Evolutionary conservation across 2,888 invertebrate species (phyloP), one percentile per base, ranked within the genome.

Genomic region (Drosophila nigricruria): DNA sequence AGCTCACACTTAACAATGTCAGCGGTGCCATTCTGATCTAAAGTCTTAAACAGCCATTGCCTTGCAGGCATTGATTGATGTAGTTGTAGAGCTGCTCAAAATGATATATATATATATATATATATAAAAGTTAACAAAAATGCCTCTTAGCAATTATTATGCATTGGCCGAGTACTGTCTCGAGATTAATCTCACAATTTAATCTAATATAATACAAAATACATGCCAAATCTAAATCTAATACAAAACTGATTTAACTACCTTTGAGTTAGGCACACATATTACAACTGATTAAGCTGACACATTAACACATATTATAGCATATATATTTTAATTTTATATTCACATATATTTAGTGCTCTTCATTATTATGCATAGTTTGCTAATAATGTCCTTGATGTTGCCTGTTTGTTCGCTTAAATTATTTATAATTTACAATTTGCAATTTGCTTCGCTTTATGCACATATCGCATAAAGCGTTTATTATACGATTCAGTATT

Each of bases 391-490:
- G n/a, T 10, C 9, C 30, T 30, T 30, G 43, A n/a, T 27, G 40
- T 47, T n/a, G 42, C 8, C 14, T 8, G 34, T 10, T 23, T 4
- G 18, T 20, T 45, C 25, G 25, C 25, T 25, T 32, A 59, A 62
- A 66, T 77, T 23, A 30, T 53, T 54, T 42, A 25, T 30, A 57
- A n/a, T 25, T 53, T 56, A 23, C 54, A 16, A 47, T 50, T 54
- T 60, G 42, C 53, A 16, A 45, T 50, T 58, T 45, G 40, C 8
- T 25, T 30, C 42, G 49, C 18, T 12, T 36, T 38, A 50, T 60
- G 8, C 50, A 16, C 30, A 49, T 20, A 32, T 45, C 25, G 12
- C 32, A 64, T 77, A 72, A 83, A 73, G 71, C 58, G 54, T 65
- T 68, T 71, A 75, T 76, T 52, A 61, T 70, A 40, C 47, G 52